Evolutionary conservation across 2,797 vertebrate species (phyloP).

Genomic region (Neoniphon sammara): DNA sequence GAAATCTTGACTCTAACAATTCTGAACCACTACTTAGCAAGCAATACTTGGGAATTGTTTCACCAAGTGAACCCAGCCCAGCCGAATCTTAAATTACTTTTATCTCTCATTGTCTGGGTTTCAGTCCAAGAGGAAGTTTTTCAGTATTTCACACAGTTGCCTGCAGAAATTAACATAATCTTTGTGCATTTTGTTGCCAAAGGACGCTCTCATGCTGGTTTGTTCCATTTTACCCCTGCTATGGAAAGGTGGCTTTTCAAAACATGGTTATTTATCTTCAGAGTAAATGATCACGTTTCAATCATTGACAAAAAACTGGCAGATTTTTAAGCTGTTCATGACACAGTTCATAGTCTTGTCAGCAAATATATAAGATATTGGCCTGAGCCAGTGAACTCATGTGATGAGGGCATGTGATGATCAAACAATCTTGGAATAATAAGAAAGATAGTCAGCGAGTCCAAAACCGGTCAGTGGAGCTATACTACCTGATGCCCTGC

Average conservation of each 20-base stretch:
- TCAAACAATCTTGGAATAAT: conserved; percentile 20
- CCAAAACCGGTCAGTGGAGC: conserved; percentile 1
- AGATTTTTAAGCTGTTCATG: conserved; percentile 33
- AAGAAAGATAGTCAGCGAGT: conserved; percentile 23
- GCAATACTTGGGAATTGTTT: background rate
- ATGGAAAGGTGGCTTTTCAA: background rate
- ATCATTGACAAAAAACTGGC: conserved; percentile 30
- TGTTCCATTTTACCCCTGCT: background rate
- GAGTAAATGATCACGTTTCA: conserved; percentile 22
- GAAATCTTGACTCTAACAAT: background rate
- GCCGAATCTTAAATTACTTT: too few species aligned
- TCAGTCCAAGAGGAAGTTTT: too few species aligned
- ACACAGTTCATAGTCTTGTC: conserved; percentile 9
- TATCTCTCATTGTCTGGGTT: too few species aligned
- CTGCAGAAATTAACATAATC: too few species aligned
- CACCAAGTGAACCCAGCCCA: background rate
- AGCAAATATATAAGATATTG: conserved; percentile 13
- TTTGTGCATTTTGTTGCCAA: background rate
- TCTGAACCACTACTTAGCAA: background rate
- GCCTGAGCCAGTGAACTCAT: background rate
- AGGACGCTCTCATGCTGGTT: background rate
- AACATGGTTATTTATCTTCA: conserved; percentile 15
- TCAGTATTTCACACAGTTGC: too few species aligned
- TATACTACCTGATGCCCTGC: background rate
- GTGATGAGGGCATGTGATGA: background rate